These are phyloP conservation scores for Rhea americana DNA, from an alignment of 2,113 vertebrate genomes.

Conservation along the genomic window DNA sequence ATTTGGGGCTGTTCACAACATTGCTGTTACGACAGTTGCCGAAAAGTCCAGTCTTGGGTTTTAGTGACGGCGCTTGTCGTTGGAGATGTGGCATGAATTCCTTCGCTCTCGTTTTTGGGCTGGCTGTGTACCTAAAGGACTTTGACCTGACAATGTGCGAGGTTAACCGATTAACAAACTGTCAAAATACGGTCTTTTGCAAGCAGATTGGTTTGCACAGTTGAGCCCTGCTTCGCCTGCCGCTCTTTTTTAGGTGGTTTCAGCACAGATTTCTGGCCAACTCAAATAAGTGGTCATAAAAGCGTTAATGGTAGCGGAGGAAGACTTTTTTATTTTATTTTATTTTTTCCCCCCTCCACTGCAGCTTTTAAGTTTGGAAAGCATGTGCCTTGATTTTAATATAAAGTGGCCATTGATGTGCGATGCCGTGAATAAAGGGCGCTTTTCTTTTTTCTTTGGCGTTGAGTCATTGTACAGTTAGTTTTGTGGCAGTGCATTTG, in stretches of 20 bases:
- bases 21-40: fast-evolving
- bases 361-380: conserved; percentile 51
- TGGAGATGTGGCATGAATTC: fast-evolving
- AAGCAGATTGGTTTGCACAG: background rate
- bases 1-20: fast-evolving
- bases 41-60: background rate
- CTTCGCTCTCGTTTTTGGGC: background rate
- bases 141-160: background rate
- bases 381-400: conserved; percentile 59
- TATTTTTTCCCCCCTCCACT: background rate
- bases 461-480: conserved; percentile 31
- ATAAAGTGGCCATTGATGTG: conserved; percentile 66
- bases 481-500: conserved; percentile 16
- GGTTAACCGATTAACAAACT: fast-evolving
- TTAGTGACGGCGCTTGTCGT: background rate
- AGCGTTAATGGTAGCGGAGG: conserved; percentile 38
- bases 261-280: background rate
- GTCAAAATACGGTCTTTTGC: background rate
- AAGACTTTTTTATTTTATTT: background rate
- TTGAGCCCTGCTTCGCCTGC: background rate
- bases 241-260: background rate
- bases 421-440: conserved; percentile 33
- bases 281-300: background rate
- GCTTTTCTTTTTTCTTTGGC: conserved; percentile 53
- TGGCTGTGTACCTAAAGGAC: too few species aligned